Evolutionary conservation across 2,797 vertebrate genomes (phyloP).

Genomic region (Hippocampus kuda): DNA sequence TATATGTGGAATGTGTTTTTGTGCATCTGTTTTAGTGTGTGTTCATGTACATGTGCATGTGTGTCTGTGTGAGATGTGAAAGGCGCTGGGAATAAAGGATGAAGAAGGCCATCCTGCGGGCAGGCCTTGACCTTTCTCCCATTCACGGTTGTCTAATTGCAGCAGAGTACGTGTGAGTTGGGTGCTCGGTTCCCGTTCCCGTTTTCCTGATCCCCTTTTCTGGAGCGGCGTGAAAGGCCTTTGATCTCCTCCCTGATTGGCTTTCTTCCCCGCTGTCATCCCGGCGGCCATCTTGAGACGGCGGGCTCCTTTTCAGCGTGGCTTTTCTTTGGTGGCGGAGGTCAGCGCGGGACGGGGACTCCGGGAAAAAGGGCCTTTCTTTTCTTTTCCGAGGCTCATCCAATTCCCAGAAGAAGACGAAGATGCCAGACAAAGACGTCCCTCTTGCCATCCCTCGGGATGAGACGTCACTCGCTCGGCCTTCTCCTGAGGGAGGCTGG

Average conservation of each 20-base stretch:
- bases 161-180: constrained; percentile 91
- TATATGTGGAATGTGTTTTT: neutral
- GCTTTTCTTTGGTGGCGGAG: constrained; percentile 84
- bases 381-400: constrained; percentile 47
- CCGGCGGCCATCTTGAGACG: constrained; percentile 63
- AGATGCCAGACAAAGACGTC: constrained; percentile 53
- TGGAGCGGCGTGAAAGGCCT: constrained; percentile 96
- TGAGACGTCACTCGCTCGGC: constrained; percentile 58
- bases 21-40: neutral
- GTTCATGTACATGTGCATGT: neutral
- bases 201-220: constrained; percentile 96
- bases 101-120: constrained; percentile 81
- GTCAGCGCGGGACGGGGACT: constrained; percentile 73
- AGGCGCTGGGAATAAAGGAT: constrained; percentile 69
- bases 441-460: constrained; percentile 57
- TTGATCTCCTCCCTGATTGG: constrained; percentile 83
- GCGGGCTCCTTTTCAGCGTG: constrained; percentile 60
- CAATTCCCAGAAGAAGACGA: constrained; percentile 32
- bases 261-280: constrained; percentile 67
- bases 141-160: constrained; percentile 99
- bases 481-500: constrained; percentile 52
- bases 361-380: neutral
- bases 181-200: constrained; percentile 67
- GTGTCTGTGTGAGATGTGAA: constrained; percentile 78
- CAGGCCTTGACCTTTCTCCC: constrained; percentile 96